Conservation (phyloP, 2,113 vertebrate species). For the Gnathonemus longibarbis region DNA sequence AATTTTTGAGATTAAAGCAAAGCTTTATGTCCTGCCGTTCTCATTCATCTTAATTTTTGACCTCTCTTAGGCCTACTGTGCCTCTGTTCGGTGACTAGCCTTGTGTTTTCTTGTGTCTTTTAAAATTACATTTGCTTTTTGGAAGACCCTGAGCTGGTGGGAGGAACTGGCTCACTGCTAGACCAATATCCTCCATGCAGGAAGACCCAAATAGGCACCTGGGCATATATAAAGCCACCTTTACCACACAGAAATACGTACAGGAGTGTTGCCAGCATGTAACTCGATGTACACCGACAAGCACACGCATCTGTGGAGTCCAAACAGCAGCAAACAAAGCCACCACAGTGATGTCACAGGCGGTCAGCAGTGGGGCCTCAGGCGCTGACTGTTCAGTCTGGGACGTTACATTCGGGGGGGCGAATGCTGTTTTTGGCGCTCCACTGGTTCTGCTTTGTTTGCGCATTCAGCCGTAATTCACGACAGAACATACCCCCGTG, state of each 20-base stretch:
- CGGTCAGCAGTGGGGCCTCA: neutral
- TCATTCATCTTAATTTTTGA: neutral
- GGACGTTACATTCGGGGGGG: neutral
- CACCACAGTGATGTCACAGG: neutral
- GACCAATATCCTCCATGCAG: neutral
- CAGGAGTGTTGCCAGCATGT: neutral
- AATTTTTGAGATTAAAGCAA: conserved; percentile 39
- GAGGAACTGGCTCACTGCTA: neutral
- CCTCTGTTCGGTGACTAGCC: neutral
- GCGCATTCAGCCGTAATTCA: neutral
- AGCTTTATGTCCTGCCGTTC: conserved; percentile 20
- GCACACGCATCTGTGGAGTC: neutral
- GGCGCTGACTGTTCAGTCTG: neutral
- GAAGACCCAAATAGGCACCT: neutral
- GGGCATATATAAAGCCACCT: neutral
- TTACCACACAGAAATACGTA: neutral
- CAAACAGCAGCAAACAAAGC: neutral
- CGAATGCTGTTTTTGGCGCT: neutral
- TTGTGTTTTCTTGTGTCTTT: neutral
- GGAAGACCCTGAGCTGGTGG: neutral
- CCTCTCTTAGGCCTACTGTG: neutral
- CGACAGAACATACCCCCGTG: neutral
- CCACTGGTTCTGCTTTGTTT: neutral
- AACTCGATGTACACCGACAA: neutral
- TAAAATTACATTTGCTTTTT: neutral